These are phyloP conservation scores for Neoaliturus tenellus DNA, from an alignment of 2,888 invertebrate genomes.

Conservation along the genomic window DNA sequence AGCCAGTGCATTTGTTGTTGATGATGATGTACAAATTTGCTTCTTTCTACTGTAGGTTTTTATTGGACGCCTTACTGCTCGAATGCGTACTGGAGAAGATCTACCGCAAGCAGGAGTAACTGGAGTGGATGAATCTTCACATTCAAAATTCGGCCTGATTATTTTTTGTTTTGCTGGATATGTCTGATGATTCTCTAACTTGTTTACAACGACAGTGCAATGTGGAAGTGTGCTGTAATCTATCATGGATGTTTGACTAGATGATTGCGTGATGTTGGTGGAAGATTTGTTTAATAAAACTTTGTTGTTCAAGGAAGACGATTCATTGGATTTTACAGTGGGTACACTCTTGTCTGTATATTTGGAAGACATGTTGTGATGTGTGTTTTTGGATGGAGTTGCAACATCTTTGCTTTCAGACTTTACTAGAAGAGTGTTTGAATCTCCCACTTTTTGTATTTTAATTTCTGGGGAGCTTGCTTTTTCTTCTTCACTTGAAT, in stretches of 20 bases:
- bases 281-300: neutral
- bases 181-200: neutral
- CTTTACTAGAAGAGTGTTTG: neutral
- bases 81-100: slow-evolving; percentile 1
- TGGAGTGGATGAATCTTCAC: neutral
- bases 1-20: neutral
- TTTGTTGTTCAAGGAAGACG: neutral
- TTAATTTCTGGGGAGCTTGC: slow-evolving; percentile 7
- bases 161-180: slow-evolving; percentile 20
- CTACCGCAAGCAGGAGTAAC: neutral
- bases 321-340: neutral
- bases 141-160: neutral
- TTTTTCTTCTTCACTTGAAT: slow-evolving; percentile 75
- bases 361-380: neutral
- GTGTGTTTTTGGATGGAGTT: neutral
- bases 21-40: neutral
- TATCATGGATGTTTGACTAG: neutral
- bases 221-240: neutral
- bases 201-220: slow-evolving; percentile 8
- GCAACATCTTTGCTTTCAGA: neutral
- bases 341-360: neutral
- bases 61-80: neutral
- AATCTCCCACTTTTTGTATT: neutral
- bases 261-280: neutral
- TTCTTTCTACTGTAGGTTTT: slow-evolving; percentile 36